These are phyloP conservation scores for Molossus alvarezi DNA, from an alignment of 2,797 vertebrate species.

Conservation along the genomic window DNA sequence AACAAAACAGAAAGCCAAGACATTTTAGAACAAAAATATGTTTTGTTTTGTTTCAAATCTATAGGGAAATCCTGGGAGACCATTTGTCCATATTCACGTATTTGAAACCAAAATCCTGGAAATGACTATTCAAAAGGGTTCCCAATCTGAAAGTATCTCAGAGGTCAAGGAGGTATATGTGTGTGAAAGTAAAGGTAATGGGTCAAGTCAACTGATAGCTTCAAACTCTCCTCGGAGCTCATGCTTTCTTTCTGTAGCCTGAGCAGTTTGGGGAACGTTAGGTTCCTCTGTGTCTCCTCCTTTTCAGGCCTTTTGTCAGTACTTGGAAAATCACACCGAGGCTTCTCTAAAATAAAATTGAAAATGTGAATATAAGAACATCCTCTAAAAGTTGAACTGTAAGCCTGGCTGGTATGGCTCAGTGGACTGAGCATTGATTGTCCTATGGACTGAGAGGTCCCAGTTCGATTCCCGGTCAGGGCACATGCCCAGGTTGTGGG, in stretches of 20 bases:
- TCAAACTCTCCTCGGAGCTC: background rate
- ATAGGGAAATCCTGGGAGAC: background rate
- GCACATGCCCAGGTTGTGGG: no score
- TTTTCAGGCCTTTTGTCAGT: background rate
- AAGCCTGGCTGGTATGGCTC: no score
- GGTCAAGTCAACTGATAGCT: background rate
- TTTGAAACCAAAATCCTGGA: background rate
- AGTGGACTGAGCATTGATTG: no score
- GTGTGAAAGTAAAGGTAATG: background rate
- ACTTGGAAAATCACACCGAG: background rate
- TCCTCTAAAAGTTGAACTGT: background rate
- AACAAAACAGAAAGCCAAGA: background rate
- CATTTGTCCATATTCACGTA: background rate
- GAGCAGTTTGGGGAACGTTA: background rate
- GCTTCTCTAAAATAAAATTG: background rate
- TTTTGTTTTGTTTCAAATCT: background rate
- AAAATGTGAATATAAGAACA: background rate
- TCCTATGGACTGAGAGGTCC: no score
- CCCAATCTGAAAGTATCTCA: background rate
- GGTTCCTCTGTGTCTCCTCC: background rate
- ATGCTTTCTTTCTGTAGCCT: background rate
- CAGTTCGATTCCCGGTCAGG: no score
- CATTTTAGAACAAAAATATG: background rate
- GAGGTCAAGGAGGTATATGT: background rate
- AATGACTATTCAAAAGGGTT: background rate